These are phyloP conservation scores for Syngnathus scovelli DNA, from an alignment of 2,113 vertebrate species.

Conservation along the genomic window DNA sequence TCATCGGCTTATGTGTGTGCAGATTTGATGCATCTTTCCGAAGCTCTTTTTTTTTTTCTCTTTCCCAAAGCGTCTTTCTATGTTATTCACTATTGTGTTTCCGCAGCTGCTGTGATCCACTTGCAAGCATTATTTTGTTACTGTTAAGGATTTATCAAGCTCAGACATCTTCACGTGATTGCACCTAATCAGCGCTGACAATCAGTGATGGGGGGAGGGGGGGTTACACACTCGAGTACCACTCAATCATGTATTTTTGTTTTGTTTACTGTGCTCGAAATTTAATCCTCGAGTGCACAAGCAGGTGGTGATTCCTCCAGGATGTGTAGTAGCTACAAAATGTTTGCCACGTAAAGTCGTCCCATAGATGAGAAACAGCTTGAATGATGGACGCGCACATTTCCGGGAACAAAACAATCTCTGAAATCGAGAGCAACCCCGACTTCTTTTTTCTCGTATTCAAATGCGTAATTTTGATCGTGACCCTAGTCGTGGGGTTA, in stretches of 20 bases:
- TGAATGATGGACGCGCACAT: slow-evolving; percentile 9
- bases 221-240: slow-evolving; percentile 16
- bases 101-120: no score
- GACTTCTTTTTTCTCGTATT: slow-evolving; percentile 25
- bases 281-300: neutral
- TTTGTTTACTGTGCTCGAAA: neutral
- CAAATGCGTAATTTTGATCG: slow-evolving; percentile 41
- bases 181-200: slow-evolving; percentile 37
- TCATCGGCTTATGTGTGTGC: neutral
- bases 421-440: neutral
- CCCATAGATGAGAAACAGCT: neutral
- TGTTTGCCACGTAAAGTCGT: neutral
- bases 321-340: neutral
- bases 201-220: slow-evolving; percentile 28
- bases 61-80: no score
- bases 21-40: no score
- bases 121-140: neutral
- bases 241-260: neutral
- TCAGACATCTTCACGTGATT: slow-evolving; percentile 42
- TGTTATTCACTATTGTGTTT: no score
- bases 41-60: no score
- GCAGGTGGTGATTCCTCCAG: no score
- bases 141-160: slow-evolving; percentile 24
- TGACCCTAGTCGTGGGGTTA: slow-evolving; percentile 38
- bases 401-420: slow-evolving; percentile 19